phyloP scores from a whole-genome alignment of 2,797 vertebrate genomes.

The Harpagifer antarcticus region DNA sequence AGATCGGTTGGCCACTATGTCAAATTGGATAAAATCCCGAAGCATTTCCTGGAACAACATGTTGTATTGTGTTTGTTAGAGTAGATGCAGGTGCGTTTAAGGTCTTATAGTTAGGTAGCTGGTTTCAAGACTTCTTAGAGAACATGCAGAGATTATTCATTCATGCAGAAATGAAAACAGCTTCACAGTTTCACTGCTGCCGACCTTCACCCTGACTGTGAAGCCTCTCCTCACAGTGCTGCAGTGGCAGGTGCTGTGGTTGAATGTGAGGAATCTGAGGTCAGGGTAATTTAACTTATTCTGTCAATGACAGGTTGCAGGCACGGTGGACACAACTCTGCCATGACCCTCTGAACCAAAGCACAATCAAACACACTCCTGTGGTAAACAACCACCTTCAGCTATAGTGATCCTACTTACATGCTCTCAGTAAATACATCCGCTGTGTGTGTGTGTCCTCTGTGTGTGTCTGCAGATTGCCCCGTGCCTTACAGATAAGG shows the following conservation, averaged over 20 bases:
- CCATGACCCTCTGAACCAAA: slow-evolving; percentile 26
- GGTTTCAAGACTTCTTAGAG: neutral
- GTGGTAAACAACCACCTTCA: slow-evolving; percentile 9
- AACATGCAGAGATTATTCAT: neutral
- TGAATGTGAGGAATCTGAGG: slow-evolving; percentile 48
- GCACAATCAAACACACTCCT: neutral
- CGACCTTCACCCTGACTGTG: slow-evolving; percentile 35
- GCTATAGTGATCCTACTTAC: neutral
- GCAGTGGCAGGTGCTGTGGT: slow-evolving; percentile 58
- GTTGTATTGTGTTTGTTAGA: neutral
- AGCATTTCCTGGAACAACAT: neutral
- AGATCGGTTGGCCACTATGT: no score
- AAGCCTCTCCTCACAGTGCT: slow-evolving; percentile 34
- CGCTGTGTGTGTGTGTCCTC: neutral
- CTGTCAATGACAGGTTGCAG: slow-evolving; percentile 53
- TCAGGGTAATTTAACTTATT: slow-evolving; percentile 45
- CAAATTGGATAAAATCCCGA: no score
- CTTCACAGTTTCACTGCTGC: neutral
- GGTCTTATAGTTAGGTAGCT: neutral
- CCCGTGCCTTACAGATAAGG: slow-evolving; percentile 49
- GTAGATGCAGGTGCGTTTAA: neutral
- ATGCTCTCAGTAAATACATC: neutral
- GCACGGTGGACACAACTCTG: slow-evolving; percentile 14
- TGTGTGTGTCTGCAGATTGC: slow-evolving; percentile 23
- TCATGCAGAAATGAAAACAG: slow-evolving; percentile 8